These are phyloP conservation scores for Sisyra terminalis DNA, from an alignment of 2,888 invertebrate genomes.

Conservation along the genomic window DNA sequence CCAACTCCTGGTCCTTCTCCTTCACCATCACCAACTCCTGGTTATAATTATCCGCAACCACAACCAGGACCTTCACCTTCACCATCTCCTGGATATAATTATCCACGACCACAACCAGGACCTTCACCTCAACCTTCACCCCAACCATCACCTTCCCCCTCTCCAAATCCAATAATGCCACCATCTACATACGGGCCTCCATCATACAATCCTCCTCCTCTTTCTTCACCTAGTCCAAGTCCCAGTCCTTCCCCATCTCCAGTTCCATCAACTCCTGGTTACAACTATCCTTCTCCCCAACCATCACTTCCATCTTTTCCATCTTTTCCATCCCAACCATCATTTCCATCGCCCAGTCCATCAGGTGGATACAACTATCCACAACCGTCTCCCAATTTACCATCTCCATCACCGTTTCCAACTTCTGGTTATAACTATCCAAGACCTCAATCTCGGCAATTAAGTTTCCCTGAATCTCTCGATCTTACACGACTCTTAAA, in stretches of 20 bases:
- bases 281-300: neutral
- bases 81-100: neutral
- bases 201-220: too few relatives aligned
- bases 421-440: neutral
- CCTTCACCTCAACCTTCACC: neutral
- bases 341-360: neutral
- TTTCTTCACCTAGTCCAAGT: too few relatives aligned
- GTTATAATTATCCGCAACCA: slow-evolving; percentile 2
- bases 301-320: neutral
- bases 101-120: neutral
- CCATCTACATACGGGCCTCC: neutral
- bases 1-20: neutral
- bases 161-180: neutral
- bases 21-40: neutral
- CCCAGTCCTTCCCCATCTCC: too few relatives aligned
- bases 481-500: neutral
- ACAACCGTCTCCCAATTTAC: neutral
- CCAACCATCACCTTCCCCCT: neutral
- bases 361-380: slow-evolving; percentile 1
- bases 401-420: neutral
- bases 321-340: too few relatives aligned
- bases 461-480: neutral
- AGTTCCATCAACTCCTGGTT: neutral
- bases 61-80: slow-evolving; percentile 4
- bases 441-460: neutral